phyloP scores from a whole-genome alignment of 2,797 vertebrate genomes.

The Mormyrops attenuatus region DNA sequence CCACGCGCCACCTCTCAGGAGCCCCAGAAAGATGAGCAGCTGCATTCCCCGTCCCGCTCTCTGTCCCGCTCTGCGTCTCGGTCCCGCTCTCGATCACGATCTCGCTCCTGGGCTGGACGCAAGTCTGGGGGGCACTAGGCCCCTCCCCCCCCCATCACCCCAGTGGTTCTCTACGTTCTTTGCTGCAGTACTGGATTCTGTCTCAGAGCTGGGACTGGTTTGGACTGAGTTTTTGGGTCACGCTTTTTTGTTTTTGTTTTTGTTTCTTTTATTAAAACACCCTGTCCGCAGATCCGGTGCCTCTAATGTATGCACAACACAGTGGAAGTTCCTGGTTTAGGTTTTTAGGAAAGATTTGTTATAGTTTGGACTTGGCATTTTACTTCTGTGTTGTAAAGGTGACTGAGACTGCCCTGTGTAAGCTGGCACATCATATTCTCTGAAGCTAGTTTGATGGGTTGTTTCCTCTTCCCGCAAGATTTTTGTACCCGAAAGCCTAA shows the following conservation, averaged over 20 bases:
- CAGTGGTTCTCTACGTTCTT: background rate
- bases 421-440: background rate
- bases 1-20: conserved; percentile 68
- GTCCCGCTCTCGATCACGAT: conserved; percentile 71
- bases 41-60: conserved; percentile 68
- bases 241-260: background rate
- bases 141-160: background rate
- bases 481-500: background rate
- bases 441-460: background rate
- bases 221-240: background rate
- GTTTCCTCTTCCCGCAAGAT: background rate
- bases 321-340: background rate
- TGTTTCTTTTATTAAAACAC: background rate
- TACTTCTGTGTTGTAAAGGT: background rate
- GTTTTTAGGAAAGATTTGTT: background rate
- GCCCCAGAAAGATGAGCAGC: conserved; percentile 75
- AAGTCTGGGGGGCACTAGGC: conserved; percentile 83
- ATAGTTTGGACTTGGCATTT: background rate
- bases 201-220: background rate
- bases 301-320: background rate
- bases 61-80: conserved; percentile 64
- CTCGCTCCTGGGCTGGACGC: conserved; percentile 86
- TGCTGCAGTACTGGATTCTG: background rate
- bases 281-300: background rate
- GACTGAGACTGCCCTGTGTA: background rate